A percentile compares a stretch with the other conserved stretches of the same genome.
These are phyloP conservation scores for Amphiduros pacificus DNA, from an alignment of 2,888 invertebrate genomes.

Conservation along the genomic window DNA sequence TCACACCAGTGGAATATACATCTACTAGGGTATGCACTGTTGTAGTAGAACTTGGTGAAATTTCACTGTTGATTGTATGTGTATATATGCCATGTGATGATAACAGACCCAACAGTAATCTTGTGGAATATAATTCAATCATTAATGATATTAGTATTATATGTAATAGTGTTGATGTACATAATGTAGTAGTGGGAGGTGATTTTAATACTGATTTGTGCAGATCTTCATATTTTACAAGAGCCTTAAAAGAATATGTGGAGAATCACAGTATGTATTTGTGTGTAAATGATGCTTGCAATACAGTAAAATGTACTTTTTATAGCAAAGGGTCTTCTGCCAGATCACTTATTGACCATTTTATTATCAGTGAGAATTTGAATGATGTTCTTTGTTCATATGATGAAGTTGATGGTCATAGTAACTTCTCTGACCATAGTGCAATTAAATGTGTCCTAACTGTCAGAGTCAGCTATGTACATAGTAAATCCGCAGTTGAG, in stretches of 20 bases:
- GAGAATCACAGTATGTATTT: too few species aligned
- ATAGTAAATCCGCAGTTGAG: too few species aligned
- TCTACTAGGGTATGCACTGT: not conserved
- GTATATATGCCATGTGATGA: constrained; percentile 3
- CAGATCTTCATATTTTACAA: not conserved
- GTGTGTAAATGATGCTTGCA: not conserved
- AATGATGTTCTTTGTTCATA: not conserved
- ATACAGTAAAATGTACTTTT: not conserved
- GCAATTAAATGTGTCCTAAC: not conserved
- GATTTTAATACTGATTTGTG: not conserved
- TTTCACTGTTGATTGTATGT: not conserved
- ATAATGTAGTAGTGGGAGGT: not conserved
- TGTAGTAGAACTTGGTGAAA: not conserved
- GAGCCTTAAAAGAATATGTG: not conserved
- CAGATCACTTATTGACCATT: not conserved
- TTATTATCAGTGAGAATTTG: not conserved
- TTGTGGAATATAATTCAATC: not conserved
- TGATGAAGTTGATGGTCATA: not conserved
- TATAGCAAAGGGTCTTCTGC: not conserved
- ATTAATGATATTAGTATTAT: not conserved
- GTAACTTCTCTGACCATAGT: not conserved
- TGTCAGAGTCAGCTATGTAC: too few species aligned
- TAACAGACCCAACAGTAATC: constrained; percentile 1
- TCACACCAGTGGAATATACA: not conserved
- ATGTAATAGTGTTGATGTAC: constrained; percentile 1